Base-by-base conservation (phyloP, 2,888 invertebrate genomes). In the Epiblema foenella region DNA sequence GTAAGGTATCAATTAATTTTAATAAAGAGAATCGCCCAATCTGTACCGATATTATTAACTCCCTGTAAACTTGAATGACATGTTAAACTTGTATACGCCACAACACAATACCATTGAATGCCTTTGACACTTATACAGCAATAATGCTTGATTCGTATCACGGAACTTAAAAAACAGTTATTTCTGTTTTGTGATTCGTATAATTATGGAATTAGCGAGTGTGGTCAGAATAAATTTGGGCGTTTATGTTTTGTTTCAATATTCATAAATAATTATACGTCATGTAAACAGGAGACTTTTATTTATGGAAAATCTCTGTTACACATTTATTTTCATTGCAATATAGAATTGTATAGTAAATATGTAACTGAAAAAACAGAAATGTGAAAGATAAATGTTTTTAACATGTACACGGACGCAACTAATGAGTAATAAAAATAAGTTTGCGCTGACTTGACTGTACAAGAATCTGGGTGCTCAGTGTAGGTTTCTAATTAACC, bases 181-280 rank as follows among this genome's bases (percentile, higher is more conserved):
- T 24, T 24, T 24, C 4, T 24, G 24, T 24, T 24, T 24, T 24
- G 24, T 24, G 1, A 24, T 24, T 24, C 24, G 24, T 4, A 24
- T 24, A 24, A 54, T 64, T 20, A 54, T 52, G 20, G 20, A 64
- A 46, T 60, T n/a, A 49, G 46, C 11, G 24, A 46, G n/a, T 20
- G 15, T 18, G n/a, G 10, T n/a, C 60, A 42, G 18, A 63, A 17
- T 52, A 11, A 18, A 59, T 54, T 39, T 24, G 37, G 63, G 24
- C 20, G 52, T 52, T 64, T 37, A 60, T 46, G 58, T 42, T 64
- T 54, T n/a, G 8, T 63, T 51, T 37, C 18, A 63, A 63, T 63
- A 33, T 63, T 33, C 37, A 24, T 46, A 46, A 18, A 15, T 20
- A 37, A 37, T 54, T 11, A 39, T 18, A 29, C 11, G 17, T 29